A percentile compares a stretch with the other conserved stretches of the same genome.
These are phyloP conservation scores for Phengaris arion DNA, from an alignment of 2,888 invertebrate genomes.

Conservation along the genomic window DNA sequence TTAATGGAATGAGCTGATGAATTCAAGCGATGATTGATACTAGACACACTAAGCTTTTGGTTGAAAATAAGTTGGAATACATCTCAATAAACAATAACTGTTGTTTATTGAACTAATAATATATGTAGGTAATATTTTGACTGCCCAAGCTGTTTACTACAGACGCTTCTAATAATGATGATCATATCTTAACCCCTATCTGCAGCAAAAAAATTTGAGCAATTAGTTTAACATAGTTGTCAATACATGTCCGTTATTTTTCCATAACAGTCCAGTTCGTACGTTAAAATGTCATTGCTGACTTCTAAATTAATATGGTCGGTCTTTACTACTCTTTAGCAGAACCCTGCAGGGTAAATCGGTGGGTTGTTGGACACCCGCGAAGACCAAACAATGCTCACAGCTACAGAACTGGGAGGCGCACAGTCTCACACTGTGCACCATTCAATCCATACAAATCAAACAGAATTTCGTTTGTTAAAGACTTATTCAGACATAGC, in stretches of 20 bases:
- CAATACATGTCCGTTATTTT: conserved; percentile 1
- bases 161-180: not conserved
- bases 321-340: conserved; percentile 57
- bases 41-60: not conserved
- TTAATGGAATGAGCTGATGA: no score
- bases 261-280: not conserved
- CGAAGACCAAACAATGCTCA: conserved; percentile 63
- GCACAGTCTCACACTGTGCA: conserved; percentile 54
- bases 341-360: conserved; percentile 72
- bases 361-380: conserved; percentile 73
- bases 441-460: conserved; percentile 75
- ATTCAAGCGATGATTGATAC: no score
- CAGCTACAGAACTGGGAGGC: conserved; percentile 52
- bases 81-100: not conserved
- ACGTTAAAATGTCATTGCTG: conserved; percentile 46
- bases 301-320: conserved; percentile 66
- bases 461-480: conserved; percentile 75
- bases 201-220: not conserved
- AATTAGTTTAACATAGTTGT: not conserved
- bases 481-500: conserved; percentile 46
- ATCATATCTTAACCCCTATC: not conserved
- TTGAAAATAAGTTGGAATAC: not conserved
- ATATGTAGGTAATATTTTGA: not conserved
- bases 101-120: not conserved
- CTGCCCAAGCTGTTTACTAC: not conserved